Evolutionary conservation across 2,113 vertebrate species (phyloP), one percentile per base, ranked within the genome.

Genomic region (Ondatra zibethicus): DNA sequence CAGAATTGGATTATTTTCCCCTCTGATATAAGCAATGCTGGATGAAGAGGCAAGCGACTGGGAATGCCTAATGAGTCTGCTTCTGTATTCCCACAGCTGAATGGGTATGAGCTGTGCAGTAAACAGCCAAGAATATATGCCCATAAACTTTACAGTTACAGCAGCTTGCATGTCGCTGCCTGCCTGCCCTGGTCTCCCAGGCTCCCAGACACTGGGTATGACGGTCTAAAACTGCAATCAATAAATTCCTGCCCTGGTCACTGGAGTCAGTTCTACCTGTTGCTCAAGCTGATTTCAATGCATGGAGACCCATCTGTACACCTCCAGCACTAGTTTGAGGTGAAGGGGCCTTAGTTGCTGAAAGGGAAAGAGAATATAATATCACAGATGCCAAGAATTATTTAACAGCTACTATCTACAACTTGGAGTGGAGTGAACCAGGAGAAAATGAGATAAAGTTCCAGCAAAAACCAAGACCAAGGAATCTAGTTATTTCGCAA

Each of bases 331-430:
- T 93, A 58, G 55, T 45, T 27, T 82, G 19, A 92, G 68, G 61
- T 29, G 2, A 39, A 45, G 66, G 80, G 66, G 52, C 25, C 52
- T 95, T 84, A 58, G n/a, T 58, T 45, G 47, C 42, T 93, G 87
- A n/a, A 86, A 77, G 82, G 81, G 89, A n/a, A 63, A 87, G 16
- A 76, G 68, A 95, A 42, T 58, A 63, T 36, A 96, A 39, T 76
- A 95, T 50, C 25, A 89, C 36, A 78, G 61, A 89, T 17, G 63
- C 92, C 45, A 89, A 87, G 47, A 61, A 63, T 66, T 87, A 92
- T 78, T 85, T 84, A 95, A 33, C 52, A 45, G 65, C 13, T 13
- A 70, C 27, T 39, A 17, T 77, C 21, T 50, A 33, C 47, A 85
- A 80, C 50, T 50, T 88, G 76, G 25, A 45, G 70, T 93, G 63